Base-by-base conservation (phyloP, 1,140 invertebrate genomes). In the Neodiprion virginianus region DNA sequence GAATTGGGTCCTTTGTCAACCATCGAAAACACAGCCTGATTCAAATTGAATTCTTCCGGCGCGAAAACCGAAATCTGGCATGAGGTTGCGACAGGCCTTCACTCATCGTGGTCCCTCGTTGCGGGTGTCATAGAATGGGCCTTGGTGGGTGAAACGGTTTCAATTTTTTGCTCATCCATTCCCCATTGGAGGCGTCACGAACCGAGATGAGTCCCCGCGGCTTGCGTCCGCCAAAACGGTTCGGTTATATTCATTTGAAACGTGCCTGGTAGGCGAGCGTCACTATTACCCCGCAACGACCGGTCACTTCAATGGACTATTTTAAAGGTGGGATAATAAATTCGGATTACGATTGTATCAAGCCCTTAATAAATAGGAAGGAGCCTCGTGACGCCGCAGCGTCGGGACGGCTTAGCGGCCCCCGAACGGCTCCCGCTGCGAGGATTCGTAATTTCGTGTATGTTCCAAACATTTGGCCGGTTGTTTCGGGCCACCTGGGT, bases 261-360 rank as follows among this genome's bases (percentile, higher is more conserved):
- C 86, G 86, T 86, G 86, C 86, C 86, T 79, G 78, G 77, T 77
- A 77, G 79, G 74, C 75, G 72, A 79, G 76, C 81, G 80, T 76
- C 77, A 81, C 80, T 83, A 85, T 86, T 84, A 86, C 78, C 71
- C 23, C 67, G 21, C 67, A 14, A 14, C 61, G 8, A 23, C 17
- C 40, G 17, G 21, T 69, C 21, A 23, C 67, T 47, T 69, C 21
- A 47, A 69, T 69, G 67, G 67, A 69, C 67, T 47, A 69, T 21
- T 23, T 69, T 47, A 12, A 69, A 67, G 69, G 69, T 67, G 61
- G 49, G 40, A 40, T 61, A 71, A 50, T 87, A 87, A 87, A 85
- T 85, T 80, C 80, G 85, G 86, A 86, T 87, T 86, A 87, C 84
- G 81, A 83, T 86, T 80, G 81, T 75, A 79, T 83, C 82, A 77